Evolutionary conservation across 1,140 invertebrate species (phyloP).

Genomic region (Orchesella cincta): DNA sequence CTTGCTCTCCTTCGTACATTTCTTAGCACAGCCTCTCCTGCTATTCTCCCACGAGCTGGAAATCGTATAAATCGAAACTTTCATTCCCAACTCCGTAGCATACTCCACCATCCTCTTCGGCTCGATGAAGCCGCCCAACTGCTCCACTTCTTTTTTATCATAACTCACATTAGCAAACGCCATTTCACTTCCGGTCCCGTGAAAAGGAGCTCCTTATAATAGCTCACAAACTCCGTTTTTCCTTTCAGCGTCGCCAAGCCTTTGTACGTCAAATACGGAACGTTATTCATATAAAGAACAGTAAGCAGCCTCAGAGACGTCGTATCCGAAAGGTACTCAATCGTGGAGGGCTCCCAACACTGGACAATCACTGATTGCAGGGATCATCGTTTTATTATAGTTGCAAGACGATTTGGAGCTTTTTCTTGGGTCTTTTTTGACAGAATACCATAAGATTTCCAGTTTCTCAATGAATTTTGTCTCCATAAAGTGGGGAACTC

Average conservation of each 20-base stretch:
- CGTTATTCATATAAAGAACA: neutral
- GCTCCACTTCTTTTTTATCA: constrained; percentile 4
- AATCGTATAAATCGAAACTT: constrained; percentile 43
- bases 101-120: constrained; percentile 28
- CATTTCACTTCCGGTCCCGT: constrained; percentile 39
- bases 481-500: constrained; percentile 35
- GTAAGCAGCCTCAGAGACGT: constrained; percentile 23
- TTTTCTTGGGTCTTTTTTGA: no score
- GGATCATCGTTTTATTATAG: neutral
- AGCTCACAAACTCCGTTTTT: constrained; percentile 28
- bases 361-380: constrained; percentile 44
- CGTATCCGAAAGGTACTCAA: constrained; percentile 33
- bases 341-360: constrained; percentile 36
- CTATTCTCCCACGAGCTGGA: constrained; percentile 39
- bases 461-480: constrained; percentile 25
- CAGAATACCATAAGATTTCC: constrained; percentile 24
- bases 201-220: constrained; percentile 46
- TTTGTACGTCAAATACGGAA: constrained; percentile 22
- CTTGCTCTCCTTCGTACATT: constrained; percentile 3
- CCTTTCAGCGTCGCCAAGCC: constrained; percentile 37
- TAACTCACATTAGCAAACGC: neutral
- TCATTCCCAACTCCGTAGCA: constrained; percentile 41
- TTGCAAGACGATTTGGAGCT: no score
- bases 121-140: constrained; percentile 43
- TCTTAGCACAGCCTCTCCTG: neutral